Percentiles rank a stretch among this genome's conserved stretches.
Evolutionary conservation across 2,113 vertebrate species (phyloP).

Genomic region (Ciconia stormi): DNA sequence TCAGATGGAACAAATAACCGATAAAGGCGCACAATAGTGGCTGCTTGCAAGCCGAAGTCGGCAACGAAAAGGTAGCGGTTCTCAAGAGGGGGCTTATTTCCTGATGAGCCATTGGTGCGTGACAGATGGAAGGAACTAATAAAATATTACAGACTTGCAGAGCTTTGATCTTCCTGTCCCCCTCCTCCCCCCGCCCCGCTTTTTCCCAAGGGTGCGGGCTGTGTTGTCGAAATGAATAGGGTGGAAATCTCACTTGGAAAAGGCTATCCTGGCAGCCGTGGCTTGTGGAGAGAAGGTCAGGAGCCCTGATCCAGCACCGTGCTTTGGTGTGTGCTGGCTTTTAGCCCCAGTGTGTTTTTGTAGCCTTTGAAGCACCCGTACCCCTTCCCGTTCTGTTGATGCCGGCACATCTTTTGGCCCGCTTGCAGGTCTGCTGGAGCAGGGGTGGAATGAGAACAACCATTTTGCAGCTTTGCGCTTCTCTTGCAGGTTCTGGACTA

Average conservation of each 20-base stretch:
- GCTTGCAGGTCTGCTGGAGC: background rate
- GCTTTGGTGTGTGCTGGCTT: background rate
- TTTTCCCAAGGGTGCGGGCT: background rate
- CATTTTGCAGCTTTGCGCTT: background rate
- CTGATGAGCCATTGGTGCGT: background rate
- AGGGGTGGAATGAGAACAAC: background rate
- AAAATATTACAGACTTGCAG: constrained; percentile 25
- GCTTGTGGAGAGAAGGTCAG: background rate
- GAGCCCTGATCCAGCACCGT: background rate
- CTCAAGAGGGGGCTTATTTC: constrained; percentile 43
- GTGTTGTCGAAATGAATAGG: background rate
- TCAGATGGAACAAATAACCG: constrained; percentile 39
- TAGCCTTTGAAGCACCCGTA: background rate
- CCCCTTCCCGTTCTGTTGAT: background rate
- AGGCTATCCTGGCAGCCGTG: background rate
- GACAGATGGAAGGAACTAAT: constrained; percentile 55
- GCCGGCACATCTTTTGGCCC: fast-evolving
- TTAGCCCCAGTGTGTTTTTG: background rate
- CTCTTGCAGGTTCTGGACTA: background rate
- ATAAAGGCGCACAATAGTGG: background rate
- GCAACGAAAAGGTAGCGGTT: constrained; percentile 5
- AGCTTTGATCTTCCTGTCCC: constrained; percentile 29
- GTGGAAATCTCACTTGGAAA: constrained; percentile 16
- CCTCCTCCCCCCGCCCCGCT: too few relatives aligned
- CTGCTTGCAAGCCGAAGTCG: background rate